Conservation (phyloP, 2,797 vertebrate genomes). For the Aratinga solstitialis region DNA sequence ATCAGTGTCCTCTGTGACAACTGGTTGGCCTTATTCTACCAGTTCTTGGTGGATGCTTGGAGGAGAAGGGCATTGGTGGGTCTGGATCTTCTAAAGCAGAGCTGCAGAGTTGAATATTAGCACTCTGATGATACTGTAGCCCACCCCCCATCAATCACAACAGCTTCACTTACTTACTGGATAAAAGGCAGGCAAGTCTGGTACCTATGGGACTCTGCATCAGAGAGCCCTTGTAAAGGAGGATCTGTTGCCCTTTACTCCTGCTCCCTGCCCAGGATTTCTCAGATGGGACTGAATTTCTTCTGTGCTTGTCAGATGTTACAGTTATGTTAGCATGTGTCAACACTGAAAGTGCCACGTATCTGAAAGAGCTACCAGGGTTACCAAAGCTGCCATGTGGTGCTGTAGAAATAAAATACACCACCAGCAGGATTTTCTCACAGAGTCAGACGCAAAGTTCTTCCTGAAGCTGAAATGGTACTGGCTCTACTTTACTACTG, state of each 20-base stretch:
- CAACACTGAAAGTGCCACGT: neutral
- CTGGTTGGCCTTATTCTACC: neutral
- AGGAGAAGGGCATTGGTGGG: neutral
- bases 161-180: neutral
- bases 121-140: neutral
- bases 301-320: neutral
- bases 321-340: neutral
- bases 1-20: accelerated
- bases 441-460: neutral
- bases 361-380: neutral
- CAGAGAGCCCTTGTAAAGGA: neutral
- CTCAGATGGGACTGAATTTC: neutral
- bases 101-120: neutral
- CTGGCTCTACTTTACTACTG: neutral
- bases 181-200: neutral
- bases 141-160: neutral
- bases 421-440: neutral
- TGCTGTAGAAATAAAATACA: neutral
- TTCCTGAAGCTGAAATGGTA: neutral
- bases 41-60: neutral
- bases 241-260: neutral
- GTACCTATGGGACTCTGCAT: neutral
- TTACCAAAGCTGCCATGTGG: neutral
- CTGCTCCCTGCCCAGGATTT: neutral
- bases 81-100: neutral